phyloP scores from a whole-genome alignment of 2,888 invertebrate genomes.

The Cybosia mesomella region DNA sequence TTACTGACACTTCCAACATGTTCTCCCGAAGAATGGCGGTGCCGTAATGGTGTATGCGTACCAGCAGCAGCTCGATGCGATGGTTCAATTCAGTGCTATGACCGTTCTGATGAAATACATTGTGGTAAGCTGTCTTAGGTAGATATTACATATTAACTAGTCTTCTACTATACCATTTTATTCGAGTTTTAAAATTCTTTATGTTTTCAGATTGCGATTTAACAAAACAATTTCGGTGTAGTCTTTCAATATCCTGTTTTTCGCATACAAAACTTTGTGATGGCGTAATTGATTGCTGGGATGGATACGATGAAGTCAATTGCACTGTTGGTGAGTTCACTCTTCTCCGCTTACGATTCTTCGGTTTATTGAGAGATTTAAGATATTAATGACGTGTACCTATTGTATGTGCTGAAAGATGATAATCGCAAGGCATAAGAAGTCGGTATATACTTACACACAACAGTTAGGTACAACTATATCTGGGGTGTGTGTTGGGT shows the following conservation, averaged over 20 bases:
- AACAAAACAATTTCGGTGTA: slow-evolving; percentile 90
- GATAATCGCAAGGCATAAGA: too few relatives aligned
- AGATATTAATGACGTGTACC: too few relatives aligned
- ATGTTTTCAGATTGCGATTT: slow-evolving; percentile 88
- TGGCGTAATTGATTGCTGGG: slow-evolving; percentile 92
- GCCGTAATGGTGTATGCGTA: slow-evolving; percentile 91
- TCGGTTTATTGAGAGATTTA: not conserved
- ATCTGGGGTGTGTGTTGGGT: too few relatives aligned
- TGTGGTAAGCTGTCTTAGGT: slow-evolving; percentile 86
- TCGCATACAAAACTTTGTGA: slow-evolving; percentile 90
- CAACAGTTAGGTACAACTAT: too few relatives aligned
- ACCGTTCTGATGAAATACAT: slow-evolving; percentile 91
- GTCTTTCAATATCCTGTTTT: slow-evolving; percentile 91
- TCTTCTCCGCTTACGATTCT: not conserved
- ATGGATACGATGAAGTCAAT: slow-evolving; percentile 91
- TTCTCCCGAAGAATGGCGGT: slow-evolving; percentile 89
- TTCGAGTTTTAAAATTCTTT: slow-evolving; percentile 12
- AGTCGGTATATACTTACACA: too few relatives aligned
- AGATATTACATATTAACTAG: slow-evolving; percentile 19
- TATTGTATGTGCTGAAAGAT: too few relatives aligned
- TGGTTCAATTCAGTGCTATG: slow-evolving; percentile 91
- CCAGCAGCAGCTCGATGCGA: slow-evolving; percentile 89
- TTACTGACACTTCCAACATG: slow-evolving; percentile 88
- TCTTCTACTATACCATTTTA: slow-evolving; percentile 1
- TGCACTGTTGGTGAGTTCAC: slow-evolving; percentile 88